Evolutionary conservation across 1,140 invertebrate species (phyloP).

Genomic region (Tachypleus tridentatus): DNA sequence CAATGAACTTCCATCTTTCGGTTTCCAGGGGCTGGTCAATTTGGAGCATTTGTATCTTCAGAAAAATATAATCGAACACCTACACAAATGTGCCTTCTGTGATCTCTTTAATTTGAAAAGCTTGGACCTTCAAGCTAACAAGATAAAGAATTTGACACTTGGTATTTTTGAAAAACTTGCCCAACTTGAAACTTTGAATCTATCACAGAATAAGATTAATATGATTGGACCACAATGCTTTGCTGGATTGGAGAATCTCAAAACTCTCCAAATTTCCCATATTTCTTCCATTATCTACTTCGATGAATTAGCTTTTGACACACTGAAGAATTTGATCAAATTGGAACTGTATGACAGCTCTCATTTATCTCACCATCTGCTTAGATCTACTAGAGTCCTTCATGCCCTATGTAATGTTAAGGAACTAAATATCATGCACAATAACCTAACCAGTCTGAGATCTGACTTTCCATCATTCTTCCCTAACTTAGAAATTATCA

Average conservation of each 20-base stretch:
- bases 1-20: slow-evolving; percentile 44
- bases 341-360: slow-evolving; percentile 62
- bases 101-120: slow-evolving; percentile 44
- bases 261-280: slow-evolving; percentile 51
- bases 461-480: slow-evolving; percentile 54
- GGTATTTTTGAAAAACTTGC: slow-evolving; percentile 32
- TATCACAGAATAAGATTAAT: slow-evolving; percentile 62
- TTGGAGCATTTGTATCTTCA: slow-evolving; percentile 55
- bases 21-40: slow-evolving; percentile 54
- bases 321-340: slow-evolving; percentile 51
- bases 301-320: slow-evolving; percentile 35
- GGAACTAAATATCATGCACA: slow-evolving; percentile 53
- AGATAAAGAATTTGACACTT: slow-evolving; percentile 30
- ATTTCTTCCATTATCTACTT: slow-evolving; percentile 43
- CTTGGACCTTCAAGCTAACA: slow-evolving; percentile 37
- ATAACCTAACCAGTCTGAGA: slow-evolving; percentile 47
- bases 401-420: slow-evolving; percentile 44
- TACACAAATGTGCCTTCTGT: slow-evolving; percentile 52
- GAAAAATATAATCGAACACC: slow-evolving; percentile 48
- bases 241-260: slow-evolving; percentile 47
- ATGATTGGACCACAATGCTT: slow-evolving; percentile 50
- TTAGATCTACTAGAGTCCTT: slow-evolving; percentile 48
- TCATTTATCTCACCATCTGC: slow-evolving; percentile 48
- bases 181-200: slow-evolving; percentile 46
- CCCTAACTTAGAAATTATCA: slow-evolving; percentile 43